Conservation (phyloP, 2,113 vertebrate genomes). For the Gorsachius goisagi region DNA sequence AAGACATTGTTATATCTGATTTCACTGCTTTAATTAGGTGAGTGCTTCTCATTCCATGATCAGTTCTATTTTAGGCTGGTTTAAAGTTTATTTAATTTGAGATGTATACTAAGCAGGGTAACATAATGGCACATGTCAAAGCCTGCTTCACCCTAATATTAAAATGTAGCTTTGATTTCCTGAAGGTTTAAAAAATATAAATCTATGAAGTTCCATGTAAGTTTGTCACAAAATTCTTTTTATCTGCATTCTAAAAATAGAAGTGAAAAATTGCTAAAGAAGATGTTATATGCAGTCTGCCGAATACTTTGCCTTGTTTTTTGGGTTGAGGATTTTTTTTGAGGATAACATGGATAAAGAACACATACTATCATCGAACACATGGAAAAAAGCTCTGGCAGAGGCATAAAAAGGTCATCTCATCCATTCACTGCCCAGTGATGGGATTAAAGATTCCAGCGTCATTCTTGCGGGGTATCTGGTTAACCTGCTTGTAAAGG, state of each 20-base stretch:
- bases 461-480: neutral
- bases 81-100: conserved; percentile 13
- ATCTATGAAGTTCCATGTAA: neutral
- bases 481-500: neutral
- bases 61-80: neutral
- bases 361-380: neutral
- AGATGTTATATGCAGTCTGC: neutral
- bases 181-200: neutral
- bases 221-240: neutral
- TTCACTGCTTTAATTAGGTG: conserved; percentile 4
- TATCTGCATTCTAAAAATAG: neutral
- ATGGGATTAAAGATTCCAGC: neutral
- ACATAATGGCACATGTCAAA: neutral
- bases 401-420: neutral
- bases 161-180: neutral
- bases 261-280: neutral
- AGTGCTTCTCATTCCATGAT: neutral
- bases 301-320: neutral
- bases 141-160: neutral
- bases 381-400: neutral
- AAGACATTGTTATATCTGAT: neutral
- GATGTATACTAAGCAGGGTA: neutral
- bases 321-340: neutral
- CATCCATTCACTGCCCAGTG: neutral
- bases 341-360: neutral